phyloP scores from a whole-genome alignment of 2,888 invertebrate genomes.

The Stegophylla sp. region DNA sequence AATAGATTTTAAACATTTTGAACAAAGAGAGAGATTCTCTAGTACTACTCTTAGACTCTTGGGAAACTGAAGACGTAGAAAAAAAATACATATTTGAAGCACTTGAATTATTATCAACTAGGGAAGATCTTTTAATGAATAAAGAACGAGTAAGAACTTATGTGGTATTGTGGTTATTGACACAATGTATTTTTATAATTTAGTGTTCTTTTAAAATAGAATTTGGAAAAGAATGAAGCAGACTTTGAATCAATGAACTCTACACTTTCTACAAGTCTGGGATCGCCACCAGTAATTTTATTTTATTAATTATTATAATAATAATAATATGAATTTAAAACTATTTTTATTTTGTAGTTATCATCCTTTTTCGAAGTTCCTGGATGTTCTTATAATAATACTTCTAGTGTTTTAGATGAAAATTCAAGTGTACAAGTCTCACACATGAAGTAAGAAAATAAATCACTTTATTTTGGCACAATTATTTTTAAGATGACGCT shows the following conservation, averaged over 20 bases:
- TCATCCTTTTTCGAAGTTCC: constrained; percentile 15
- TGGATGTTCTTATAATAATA: constrained; percentile 34
- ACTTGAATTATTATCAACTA: constrained; percentile 42
- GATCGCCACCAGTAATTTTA: constrained; percentile 23
- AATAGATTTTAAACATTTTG: constrained; percentile 46
- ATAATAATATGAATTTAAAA: not conserved
- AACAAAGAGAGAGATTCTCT: constrained; percentile 50
- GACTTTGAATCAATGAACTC: not conserved
- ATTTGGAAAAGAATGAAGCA: not conserved
- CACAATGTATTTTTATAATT: not conserved
- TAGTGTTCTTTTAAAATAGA: constrained; percentile 10
- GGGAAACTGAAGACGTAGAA: constrained; percentile 54
- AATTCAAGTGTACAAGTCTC: not conserved
- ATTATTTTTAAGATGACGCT: too few relatives aligned
- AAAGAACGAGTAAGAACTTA: constrained; percentile 33
- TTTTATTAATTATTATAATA: not conserved
- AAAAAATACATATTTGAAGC: constrained; percentile 57
- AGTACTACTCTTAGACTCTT: constrained; percentile 32
- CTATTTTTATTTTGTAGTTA: constrained; percentile 36
- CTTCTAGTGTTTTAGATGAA: not conserved
- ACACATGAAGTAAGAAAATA: constrained; percentile 24
- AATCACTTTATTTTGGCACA: too few relatives aligned
- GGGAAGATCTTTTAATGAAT: constrained; percentile 46
- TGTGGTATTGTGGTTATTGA: not conserved
- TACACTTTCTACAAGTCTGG: not conserved